Percentiles rank a stretch among this genome's conserved stretches.
These are phyloP conservation scores for Electrona antarctica DNA, from an alignment of 2,113 vertebrate species.

Conservation along the genomic window DNA sequence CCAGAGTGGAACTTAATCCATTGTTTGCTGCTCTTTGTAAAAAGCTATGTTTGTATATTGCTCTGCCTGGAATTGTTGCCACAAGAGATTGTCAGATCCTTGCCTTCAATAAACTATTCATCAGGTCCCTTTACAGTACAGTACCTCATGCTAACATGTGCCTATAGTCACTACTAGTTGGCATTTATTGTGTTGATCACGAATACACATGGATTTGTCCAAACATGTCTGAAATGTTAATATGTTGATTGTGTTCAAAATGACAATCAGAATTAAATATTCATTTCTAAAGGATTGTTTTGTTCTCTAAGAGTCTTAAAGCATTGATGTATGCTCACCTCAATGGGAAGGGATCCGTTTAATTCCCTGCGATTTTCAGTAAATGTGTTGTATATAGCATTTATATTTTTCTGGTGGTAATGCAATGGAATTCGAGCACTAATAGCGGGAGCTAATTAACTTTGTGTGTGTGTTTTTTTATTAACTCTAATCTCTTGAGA, in stretches of 20 bases:
- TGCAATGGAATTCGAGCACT: no score
- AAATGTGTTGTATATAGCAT: no score
- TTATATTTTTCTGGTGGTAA: no score
- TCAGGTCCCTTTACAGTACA: conserved; percentile 36
- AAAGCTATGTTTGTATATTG: conserved; percentile 48
- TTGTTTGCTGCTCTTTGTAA: conserved; percentile 59
- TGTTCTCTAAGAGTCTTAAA: conserved; percentile 23
- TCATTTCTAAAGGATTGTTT: conserved; percentile 31
- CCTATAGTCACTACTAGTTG: conserved; percentile 15
- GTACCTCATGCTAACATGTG: conserved; percentile 51
- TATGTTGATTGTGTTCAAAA: conserved; percentile 25
- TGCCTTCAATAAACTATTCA: conserved; percentile 40
- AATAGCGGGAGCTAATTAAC: no score
- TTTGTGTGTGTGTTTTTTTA: no score
- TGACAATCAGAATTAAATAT: conserved; percentile 53
- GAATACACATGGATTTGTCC: conserved; percentile 2
- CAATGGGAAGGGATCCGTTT: neutral
- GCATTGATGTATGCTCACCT: neutral
- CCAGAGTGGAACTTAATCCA: conserved; percentile 39
- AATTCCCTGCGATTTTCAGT: neutral
- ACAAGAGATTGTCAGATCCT: conserved; percentile 46
- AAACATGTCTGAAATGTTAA: conserved; percentile 27
- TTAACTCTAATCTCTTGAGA: no score
- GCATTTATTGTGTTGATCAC: conserved; percentile 14
- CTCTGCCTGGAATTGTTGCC: conserved; percentile 50